A percentile compares a stretch with the other conserved stretches of the same genome.
Conservation (phyloP, 2,888 invertebrate genomes). For the Leptinotarsa rubiginosa region DNA sequence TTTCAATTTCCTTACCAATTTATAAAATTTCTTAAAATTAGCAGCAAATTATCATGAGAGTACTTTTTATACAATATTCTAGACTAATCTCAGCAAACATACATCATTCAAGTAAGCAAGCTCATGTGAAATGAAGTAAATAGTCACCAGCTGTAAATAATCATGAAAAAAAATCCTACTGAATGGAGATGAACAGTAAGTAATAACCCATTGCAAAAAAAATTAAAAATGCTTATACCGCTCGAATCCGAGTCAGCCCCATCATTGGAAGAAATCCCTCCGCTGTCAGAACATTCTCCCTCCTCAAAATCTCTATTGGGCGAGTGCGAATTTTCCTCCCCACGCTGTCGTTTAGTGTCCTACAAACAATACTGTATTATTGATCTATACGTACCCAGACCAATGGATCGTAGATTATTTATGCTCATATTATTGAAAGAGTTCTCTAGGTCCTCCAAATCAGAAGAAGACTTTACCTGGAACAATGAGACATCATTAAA, state of each 20-base stretch:
- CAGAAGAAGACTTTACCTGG: conserved; percentile 65
- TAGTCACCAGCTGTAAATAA: no score
- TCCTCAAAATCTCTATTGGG: conserved; percentile 69
- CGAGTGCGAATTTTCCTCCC: conserved; percentile 32
- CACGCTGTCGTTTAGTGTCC: conserved; percentile 57
- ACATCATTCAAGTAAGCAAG: no score
- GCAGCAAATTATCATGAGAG: no score
- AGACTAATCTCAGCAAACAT: no score
- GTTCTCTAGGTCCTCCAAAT: conserved; percentile 63
- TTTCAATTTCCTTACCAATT: no score
- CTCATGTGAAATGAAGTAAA: no score
- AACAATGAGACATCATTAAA: conserved; percentile 44
- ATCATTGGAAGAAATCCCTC: conserved; percentile 48
- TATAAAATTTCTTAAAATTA: no score
- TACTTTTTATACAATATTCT: no score
- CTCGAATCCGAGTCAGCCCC: conserved; percentile 64
- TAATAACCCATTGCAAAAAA: neutral
- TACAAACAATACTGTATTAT: conserved; percentile 63
- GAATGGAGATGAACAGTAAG: no score
- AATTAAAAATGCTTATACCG: conserved; percentile 44
- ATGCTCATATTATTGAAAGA: conserved; percentile 65
- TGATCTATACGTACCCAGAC: conserved; percentile 69
- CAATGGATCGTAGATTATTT: conserved; percentile 68
- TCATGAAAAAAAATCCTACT: no score
- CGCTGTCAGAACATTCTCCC: conserved; percentile 75